Percentiles rank a stretch among this genome's conserved stretches.
Conservation (phyloP, 2,113 vertebrate species). For the Psammodynastes pulverulentus region DNA sequence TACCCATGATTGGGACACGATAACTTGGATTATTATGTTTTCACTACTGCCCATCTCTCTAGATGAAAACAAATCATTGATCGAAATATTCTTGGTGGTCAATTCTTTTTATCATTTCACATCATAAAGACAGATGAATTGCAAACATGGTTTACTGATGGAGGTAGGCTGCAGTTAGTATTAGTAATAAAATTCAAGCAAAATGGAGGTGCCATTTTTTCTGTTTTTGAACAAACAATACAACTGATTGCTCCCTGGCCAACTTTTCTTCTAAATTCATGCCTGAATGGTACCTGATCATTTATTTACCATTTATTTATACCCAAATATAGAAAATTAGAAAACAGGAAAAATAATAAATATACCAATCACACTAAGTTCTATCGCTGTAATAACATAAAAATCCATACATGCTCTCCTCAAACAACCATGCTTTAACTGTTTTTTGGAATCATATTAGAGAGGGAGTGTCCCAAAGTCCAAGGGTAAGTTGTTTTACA, state of each 20-base stretch:
- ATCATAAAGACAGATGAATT: not conserved
- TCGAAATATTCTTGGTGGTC: not conserved
- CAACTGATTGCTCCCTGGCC: not conserved
- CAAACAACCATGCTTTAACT: not conserved
- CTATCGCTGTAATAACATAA: not conserved
- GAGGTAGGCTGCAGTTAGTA: not conserved
- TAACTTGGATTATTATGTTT: not conserved
- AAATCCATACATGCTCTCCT: not conserved
- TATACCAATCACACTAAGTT: not conserved
- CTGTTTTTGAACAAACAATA: not conserved
- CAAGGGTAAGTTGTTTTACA: not conserved
- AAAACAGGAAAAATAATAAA: not conserved
- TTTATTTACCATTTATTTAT: not conserved
- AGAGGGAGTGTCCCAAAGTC: not conserved
- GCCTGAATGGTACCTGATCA: not conserved
- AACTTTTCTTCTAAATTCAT: not conserved
- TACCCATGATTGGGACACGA: not conserved
- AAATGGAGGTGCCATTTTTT: not conserved
- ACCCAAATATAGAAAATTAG: not conserved
- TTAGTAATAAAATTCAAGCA: not conserved
- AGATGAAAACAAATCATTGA: not conserved
- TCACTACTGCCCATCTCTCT: not conserved
- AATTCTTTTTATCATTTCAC: not conserved
- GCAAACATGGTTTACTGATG: not conserved
- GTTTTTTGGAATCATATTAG: not conserved